Evolutionary conservation across 2,797 vertebrate genomes (phyloP).

Genomic region (Melopsittacus undulatus): DNA sequence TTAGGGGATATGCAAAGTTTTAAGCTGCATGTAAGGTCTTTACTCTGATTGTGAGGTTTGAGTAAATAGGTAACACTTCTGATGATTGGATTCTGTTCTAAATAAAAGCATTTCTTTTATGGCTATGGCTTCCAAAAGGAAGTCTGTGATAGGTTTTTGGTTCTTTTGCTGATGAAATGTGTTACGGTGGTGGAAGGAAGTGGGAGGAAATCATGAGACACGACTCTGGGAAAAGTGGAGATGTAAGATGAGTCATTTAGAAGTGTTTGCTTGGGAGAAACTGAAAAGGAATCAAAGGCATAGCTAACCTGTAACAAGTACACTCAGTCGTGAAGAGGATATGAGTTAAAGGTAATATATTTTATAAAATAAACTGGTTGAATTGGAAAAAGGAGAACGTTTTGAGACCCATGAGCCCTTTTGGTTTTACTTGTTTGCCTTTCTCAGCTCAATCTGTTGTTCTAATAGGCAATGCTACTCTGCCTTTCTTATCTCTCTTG

Average conservation of each 20-base stretch:
- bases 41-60: fast-evolving
- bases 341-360: neutral
- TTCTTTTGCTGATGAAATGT: neutral
- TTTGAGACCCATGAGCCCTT: neutral
- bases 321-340: neutral
- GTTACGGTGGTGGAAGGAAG: neutral
- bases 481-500: neutral
- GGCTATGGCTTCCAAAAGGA: neutral
- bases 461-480: neutral
- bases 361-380: neutral
- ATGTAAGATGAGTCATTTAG: neutral
- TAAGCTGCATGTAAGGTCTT: neutral
- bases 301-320: neutral
- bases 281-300: neutral
- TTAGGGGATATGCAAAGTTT: neutral
- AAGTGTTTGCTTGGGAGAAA: neutral
- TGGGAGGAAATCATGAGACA: constrained; percentile 15
- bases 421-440: neutral
- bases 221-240: neutral
- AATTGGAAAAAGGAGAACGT: neutral
- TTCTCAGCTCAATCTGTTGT: neutral
- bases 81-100: neutral
- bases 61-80: neutral
- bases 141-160: neutral
- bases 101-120: neutral